Conservation (phyloP, 1,140 invertebrate species). For the Tetraneura akinire region DNA sequence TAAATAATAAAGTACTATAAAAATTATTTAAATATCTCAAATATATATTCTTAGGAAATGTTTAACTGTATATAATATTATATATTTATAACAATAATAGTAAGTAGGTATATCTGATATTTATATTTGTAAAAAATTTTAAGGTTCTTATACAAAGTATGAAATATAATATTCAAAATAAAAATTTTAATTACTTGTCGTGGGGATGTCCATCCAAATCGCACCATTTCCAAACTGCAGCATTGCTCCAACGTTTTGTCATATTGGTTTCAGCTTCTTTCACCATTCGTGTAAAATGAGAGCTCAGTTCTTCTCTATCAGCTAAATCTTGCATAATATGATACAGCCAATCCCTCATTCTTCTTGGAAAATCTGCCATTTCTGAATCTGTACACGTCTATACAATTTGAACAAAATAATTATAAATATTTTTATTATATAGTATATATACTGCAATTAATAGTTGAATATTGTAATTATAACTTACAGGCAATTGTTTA, state of each 20-base stretch:
- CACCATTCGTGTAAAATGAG: slow-evolving; percentile 83
- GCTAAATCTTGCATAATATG: slow-evolving; percentile 94
- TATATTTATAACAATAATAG: too few species aligned
- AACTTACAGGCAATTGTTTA: slow-evolving; percentile 72
- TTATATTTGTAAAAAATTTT: too few species aligned
- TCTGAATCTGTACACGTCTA: slow-evolving; percentile 79
- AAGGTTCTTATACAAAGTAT: too few species aligned
- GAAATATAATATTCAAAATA: too few species aligned
- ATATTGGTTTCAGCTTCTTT: slow-evolving; percentile 83
- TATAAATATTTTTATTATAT: not conserved
- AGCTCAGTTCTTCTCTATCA: slow-evolving; percentile 81
- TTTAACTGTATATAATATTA: too few species aligned
- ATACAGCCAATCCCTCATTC: slow-evolving; percentile 96
- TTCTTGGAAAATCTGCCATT: slow-evolving; percentile 85
- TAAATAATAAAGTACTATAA: too few species aligned
- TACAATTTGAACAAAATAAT: slow-evolving; percentile 56
- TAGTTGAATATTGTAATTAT: not conserved
- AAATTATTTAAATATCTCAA: too few species aligned
- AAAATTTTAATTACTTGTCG: slow-evolving; percentile 65
- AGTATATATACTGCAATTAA: not conserved
- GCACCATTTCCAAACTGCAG: slow-evolving; percentile 96
- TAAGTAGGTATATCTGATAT: too few species aligned
- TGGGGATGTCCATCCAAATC: slow-evolving; percentile 87
- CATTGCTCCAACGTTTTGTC: slow-evolving; percentile 82
- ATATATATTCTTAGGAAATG: too few species aligned